Evolutionary conservation across 1,140 invertebrate species (phyloP).

Genomic region (Epicauta chinensis): DNA sequence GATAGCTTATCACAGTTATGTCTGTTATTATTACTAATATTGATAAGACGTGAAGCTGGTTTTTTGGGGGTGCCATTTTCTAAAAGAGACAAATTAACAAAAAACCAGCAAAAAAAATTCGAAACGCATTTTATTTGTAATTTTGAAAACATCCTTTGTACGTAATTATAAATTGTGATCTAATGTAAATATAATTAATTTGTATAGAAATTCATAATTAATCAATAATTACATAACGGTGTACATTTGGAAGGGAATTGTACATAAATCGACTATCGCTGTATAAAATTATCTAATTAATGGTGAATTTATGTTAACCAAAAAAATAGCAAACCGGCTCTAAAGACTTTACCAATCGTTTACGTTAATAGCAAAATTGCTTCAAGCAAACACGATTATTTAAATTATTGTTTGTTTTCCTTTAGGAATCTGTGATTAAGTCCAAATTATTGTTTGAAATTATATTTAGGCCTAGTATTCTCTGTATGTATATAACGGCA

Average conservation of each 20-base stretch:
- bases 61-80: not conserved
- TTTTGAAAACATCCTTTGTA: constrained; percentile 24
- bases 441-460: constrained; percentile 26
- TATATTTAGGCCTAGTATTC: constrained; percentile 31
- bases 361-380: constrained; percentile 23
- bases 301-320: constrained; percentile 7
- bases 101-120: too few species aligned
- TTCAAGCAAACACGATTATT: constrained; percentile 14
- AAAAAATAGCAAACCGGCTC: constrained; percentile 10
- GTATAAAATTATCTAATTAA: constrained; percentile 15
- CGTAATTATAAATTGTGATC: constrained; percentile 40
- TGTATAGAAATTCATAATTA: constrained; percentile 9
- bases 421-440: constrained; percentile 36
- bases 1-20: not conserved
- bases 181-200: constrained; percentile 32
- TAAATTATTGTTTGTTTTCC: constrained; percentile 31
- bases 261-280: constrained; percentile 14
- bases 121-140: too few species aligned
- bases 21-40: not conserved
- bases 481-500: constrained; percentile 17
- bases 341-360: not conserved
- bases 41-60: not conserved
- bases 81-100: too few species aligned
- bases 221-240: constrained; percentile 10
- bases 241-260: constrained; percentile 20